Evolutionary conservation across 2,888 invertebrate genomes (phyloP).

Genomic region (Nomada goodeniana): DNA sequence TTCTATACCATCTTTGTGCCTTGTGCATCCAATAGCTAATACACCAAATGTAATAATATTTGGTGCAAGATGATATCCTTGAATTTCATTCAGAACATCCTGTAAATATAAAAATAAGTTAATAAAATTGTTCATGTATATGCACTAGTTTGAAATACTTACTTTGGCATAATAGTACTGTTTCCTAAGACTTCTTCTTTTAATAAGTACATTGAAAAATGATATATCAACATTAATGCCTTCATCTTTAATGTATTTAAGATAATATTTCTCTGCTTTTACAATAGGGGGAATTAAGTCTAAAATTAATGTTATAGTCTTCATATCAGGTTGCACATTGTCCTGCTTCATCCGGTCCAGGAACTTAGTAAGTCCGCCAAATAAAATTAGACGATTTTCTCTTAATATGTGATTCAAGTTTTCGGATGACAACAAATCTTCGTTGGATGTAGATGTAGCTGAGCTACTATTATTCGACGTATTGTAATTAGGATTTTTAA

Average conservation of each 20-base stretch:
- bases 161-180: slow-evolving; percentile 91
- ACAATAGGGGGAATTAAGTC: slow-evolving; percentile 88
- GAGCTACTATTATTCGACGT: neutral
- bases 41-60: slow-evolving; percentile 95
- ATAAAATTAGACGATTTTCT: slow-evolving; percentile 89
- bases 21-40: slow-evolving; percentile 91
- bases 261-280: slow-evolving; percentile 89
- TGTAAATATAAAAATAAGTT: slow-evolving; percentile 74
- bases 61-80: slow-evolving; percentile 86
- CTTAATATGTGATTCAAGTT: slow-evolving; percentile 70
- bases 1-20: slow-evolving; percentile 87
- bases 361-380: slow-evolving; percentile 93
- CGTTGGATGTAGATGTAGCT: neutral
- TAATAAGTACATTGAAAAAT: slow-evolving; percentile 95
- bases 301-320: slow-evolving; percentile 92
- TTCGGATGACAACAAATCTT: neutral
- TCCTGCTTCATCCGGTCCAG: slow-evolving; percentile 90
- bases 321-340: slow-evolving; percentile 90
- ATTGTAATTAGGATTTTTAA: neutral
- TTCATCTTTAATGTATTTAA: slow-evolving; percentile 87
- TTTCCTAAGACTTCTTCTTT: slow-evolving; percentile 89
- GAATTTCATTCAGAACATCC: slow-evolving; percentile 84
- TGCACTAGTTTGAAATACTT: slow-evolving; percentile 73
- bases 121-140: neutral
- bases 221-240: slow-evolving; percentile 90